Evolutionary conservation across 2,113 vertebrate species (phyloP).

Genomic region (Trinectes maculatus): DNA sequence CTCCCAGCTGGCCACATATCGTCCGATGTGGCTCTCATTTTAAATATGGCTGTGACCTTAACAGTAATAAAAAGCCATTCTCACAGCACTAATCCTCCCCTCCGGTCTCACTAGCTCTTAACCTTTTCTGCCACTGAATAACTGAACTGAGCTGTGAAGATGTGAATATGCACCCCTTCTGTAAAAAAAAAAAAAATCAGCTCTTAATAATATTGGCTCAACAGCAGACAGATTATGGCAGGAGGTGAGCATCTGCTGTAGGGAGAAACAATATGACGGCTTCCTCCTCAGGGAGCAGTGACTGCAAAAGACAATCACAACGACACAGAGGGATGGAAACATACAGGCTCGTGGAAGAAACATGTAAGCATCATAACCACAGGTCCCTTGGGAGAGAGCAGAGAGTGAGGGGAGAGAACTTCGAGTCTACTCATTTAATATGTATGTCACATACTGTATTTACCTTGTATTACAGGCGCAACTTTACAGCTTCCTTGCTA

Average conservation of each 20-base stretch:
- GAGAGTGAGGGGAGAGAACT: neutral
- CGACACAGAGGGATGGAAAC: slow-evolving; percentile 58
- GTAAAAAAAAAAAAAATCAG: slow-evolving; percentile 56
- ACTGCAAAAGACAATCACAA: slow-evolving; percentile 74
- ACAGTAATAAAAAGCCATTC: slow-evolving; percentile 78
- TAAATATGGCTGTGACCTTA: slow-evolving; percentile 78
- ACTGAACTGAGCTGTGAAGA: slow-evolving; percentile 58
- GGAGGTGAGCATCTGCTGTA: slow-evolving; percentile 75
- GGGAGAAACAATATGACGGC: slow-evolving; percentile 70
- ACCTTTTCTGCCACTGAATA: slow-evolving; percentile 67
- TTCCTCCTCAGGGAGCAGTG: slow-evolving; percentile 60
- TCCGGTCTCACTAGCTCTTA: slow-evolving; percentile 70
- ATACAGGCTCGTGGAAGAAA: slow-evolving; percentile 49
- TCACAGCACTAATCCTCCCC: slow-evolving; percentile 71
- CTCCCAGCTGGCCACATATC: slow-evolving; percentile 58
- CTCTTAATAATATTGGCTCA: slow-evolving; percentile 73
- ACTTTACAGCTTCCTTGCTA: slow-evolving; percentile 14
- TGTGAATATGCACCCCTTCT: slow-evolving; percentile 47
- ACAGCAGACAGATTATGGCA: slow-evolving; percentile 69
- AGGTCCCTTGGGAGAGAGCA: slow-evolving; percentile 37
- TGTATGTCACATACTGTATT: slow-evolving; percentile 29
- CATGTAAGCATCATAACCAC: slow-evolving; percentile 59
- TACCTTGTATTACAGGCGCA: slow-evolving; percentile 2
- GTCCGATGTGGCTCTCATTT: slow-evolving; percentile 59
- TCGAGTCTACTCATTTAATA: slow-evolving; percentile 31